Base-by-base conservation (phyloP, 2,797 vertebrate species). In the Neostethus bicornis region DNA sequence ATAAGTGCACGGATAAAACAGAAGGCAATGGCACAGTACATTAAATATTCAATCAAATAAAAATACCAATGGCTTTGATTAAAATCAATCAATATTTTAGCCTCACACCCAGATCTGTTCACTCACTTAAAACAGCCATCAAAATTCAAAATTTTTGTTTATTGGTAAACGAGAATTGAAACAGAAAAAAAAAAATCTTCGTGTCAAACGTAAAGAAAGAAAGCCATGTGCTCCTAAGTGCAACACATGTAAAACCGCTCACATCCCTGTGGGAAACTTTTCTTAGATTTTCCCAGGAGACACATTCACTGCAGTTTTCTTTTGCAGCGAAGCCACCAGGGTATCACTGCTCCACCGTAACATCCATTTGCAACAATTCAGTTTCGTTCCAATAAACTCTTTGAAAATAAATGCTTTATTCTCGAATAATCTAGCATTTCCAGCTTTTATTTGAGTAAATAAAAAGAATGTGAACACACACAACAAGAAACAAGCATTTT, bases 351-450 rank as follows among this genome's bases (percentile, higher is more conserved):
- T 73, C 42, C 11, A 29, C 38, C 28, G 66, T 68, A 52, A 49
- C 63, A 45, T 25, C 29, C 20, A 48, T 70, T 61, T 66, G 41
- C 64, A 46, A 58, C 61, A 57, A 66, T 62, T 54, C 12, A 39
- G 51, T 54, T 35, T 19, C 56, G 49, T 55, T 26, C 11, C 28
- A 31, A 61, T 56, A 51, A 60, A 26, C 24, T 19, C 17, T 12
- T 13, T 49, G 38, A 55, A 17, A 17, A 39, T 24, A 43, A 62
- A 41, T 41, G 29, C 25, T 12, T 45, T 41, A 32, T 52, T n/a
- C 16, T 20, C 55, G 37, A 66, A 63, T 25, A 53, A 47, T 51
- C 10, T 11, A 41, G 26, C 42, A 41, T 44, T 52, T 47, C 32
- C 14, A 61, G 35, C 39, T 13, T 23, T 47, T 17, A 25, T 44